Conservation (phyloP, 1,140 invertebrate genomes). For the Wasmannia auropunctata region DNA sequence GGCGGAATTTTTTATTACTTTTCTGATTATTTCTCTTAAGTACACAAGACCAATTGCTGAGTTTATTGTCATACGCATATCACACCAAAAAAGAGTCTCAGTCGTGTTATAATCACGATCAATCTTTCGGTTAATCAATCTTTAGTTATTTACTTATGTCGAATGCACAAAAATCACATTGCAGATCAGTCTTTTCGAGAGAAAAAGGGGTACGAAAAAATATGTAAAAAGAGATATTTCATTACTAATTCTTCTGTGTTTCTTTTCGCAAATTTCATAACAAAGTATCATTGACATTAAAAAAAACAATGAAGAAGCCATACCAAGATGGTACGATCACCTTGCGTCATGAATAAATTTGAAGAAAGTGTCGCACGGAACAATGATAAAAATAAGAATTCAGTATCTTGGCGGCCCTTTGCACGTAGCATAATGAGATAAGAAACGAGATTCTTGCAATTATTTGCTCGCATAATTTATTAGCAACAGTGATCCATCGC, state of each 20-base stretch:
- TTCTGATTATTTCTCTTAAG: neutral
- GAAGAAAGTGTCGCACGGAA: neutral
- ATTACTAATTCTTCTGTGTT: too few relatives aligned
- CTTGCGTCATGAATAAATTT: neutral
- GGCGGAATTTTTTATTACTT: neutral
- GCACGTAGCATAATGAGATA: neutral
- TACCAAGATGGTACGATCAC: neutral
- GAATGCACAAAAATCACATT: neutral
- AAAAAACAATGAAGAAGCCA: too few relatives aligned
- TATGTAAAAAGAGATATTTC: too few relatives aligned
- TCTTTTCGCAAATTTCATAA: too few relatives aligned
- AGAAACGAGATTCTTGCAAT: constrained; percentile 22
- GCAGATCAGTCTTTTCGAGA: constrained; percentile 1
- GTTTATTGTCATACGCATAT: neutral
- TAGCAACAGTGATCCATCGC: neutral
- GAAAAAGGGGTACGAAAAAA: neutral
- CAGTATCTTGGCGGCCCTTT: neutral
- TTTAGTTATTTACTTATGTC: too few relatives aligned
- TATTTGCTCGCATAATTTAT: neutral
- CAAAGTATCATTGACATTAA: too few relatives aligned
- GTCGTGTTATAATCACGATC: neutral
- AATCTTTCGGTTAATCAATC: too few relatives aligned
- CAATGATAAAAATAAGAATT: neutral
- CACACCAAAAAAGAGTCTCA: neutral
- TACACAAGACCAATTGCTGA: neutral